Evolutionary conservation across 2,888 invertebrate genomes (phyloP), one percentile per base, ranked within the genome.

Genomic region (Synergus itoensis): DNA sequence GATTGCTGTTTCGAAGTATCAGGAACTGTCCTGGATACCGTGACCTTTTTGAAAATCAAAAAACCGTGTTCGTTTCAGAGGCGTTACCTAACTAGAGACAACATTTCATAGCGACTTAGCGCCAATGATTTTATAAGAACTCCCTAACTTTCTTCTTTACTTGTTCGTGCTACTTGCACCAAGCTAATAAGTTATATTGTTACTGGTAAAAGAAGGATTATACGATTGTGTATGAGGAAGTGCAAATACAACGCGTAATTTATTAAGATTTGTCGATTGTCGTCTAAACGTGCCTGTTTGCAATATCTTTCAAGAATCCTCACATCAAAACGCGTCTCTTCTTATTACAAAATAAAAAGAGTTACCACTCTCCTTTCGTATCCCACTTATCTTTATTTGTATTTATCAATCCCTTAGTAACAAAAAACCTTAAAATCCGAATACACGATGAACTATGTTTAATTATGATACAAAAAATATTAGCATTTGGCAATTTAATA

Each of bases 161-260:
- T 75, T 82, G 82, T 86, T 86, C 84, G 80, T 84, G 86, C 85
- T 84, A 86, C 88, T 88, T 88, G 87, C 85, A 86, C 87, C 86
- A 87, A 88, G 85, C 85, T 86, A 87, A 77, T 65, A 84, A 81
- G 69, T 78, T 79, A 85, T 84, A 85, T 82, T 80, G 81, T 63
- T 65, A 41, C 18, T 41, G 41, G 12, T 65, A 65, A 77, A 60
- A 77, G 63, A 76, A 73, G 84, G 85, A 88, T 84, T 84, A 84
- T 86, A 85, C 84, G 60, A 85, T 81, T 86, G 86, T 86, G 86
- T 86, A 83, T 82, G 84, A 87, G 85, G 82, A 84, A 84, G 83
- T 84, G 81, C 80, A 88, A 88, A 89, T 89, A 88, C 86, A 89
- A 87, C 80, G 84, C 83, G 86, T 89, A 89, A 90, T 90, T 90